Evolutionary conservation across 2,888 invertebrate species (phyloP), one percentile per base, ranked within the genome.

Genomic region (Nomada hirtipes): DNA sequence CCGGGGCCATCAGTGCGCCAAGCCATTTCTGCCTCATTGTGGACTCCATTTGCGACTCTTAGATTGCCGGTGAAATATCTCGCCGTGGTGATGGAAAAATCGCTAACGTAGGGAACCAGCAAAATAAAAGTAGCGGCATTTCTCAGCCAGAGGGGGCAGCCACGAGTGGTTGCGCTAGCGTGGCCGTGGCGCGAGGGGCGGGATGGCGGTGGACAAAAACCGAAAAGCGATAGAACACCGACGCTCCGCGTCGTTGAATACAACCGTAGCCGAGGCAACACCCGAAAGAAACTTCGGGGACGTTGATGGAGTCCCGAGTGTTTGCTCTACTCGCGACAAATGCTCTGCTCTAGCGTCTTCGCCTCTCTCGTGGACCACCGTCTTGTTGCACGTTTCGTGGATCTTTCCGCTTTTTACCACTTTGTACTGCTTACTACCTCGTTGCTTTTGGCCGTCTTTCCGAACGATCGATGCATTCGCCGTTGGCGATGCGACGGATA

Each of bases 21-120:
- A 90, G 91, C 92, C 92, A 93, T 93, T 93, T 92, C 92, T 92
- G 93, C 91, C 92, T 93, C 93, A 93, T 93, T 93, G 92, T 92
- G 92, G 91, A 92, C 93, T 92, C 93, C 93, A 93, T 93, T 93
- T 93, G 92, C 91, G 93, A 92, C 92, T 93, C 93, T 93, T 93
- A 93, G 93, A 93, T 93, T 93, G 92, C 90, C 88, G 88, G 92
- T 93, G 93, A 93, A 93, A 93, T 93, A 93, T 93, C 91, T 91
- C 81, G 87, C 90, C 88, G 90, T 89, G 91, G 90, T 92, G 93
- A 93, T 93, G 92, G 93, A 93, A 93, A 93, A 93, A 93, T 93
- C 93, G 93, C 93, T 92, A 91, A 91, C 92, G 92, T 86, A 91
- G 91, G 91, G 89, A 91, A 90, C 91, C 89, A 90, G 92, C 91